Percentiles rank a stretch among this genome's conserved stretches.
These are phyloP conservation scores for Lithophane semibrunnea DNA, from an alignment of 2,888 invertebrate species.

Conservation along the genomic window DNA sequence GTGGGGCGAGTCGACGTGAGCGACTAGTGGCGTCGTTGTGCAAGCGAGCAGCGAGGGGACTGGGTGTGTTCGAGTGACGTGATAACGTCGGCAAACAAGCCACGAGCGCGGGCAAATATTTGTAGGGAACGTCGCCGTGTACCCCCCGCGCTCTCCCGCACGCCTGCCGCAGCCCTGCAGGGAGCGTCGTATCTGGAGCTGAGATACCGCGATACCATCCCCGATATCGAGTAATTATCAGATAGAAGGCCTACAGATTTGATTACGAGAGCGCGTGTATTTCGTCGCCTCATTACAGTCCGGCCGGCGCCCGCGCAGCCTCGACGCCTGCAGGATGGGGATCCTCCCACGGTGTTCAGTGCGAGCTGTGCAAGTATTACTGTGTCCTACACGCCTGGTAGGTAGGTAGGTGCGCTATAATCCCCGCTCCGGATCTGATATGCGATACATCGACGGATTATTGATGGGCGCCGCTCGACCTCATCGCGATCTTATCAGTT, in stretches of 20 bases:
- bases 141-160: constrained; percentile 44
- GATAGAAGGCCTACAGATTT: constrained; percentile 86
- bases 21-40: constrained; percentile 49
- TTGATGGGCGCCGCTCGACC: constrained; percentile 86
- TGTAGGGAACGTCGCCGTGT: constrained; percentile 76
- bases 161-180: constrained; percentile 51
- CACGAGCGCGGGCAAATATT: constrained; percentile 82
- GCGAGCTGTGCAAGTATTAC: constrained; percentile 20
- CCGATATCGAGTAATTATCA: constrained; percentile 87
- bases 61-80: constrained; percentile 79
- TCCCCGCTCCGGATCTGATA: constrained; percentile 73
- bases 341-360: constrained; percentile 35
- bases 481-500: constrained; percentile 87
- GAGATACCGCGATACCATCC: constrained; percentile 85
- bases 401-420: constrained; percentile 52
- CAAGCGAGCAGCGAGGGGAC: constrained; percentile 54
- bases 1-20: not conserved
- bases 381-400: constrained; percentile 21
- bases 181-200: constrained; percentile 75
- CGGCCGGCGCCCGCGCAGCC: constrained; percentile 66
- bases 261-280: constrained; percentile 85
- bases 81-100: constrained; percentile 84
- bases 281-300: constrained; percentile 77
- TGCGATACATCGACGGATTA: constrained; percentile 80
- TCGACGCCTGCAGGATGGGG: constrained; percentile 34